phyloP scores from a whole-genome alignment of 2,797 vertebrate species.

The Fringilla coelebs region DNA sequence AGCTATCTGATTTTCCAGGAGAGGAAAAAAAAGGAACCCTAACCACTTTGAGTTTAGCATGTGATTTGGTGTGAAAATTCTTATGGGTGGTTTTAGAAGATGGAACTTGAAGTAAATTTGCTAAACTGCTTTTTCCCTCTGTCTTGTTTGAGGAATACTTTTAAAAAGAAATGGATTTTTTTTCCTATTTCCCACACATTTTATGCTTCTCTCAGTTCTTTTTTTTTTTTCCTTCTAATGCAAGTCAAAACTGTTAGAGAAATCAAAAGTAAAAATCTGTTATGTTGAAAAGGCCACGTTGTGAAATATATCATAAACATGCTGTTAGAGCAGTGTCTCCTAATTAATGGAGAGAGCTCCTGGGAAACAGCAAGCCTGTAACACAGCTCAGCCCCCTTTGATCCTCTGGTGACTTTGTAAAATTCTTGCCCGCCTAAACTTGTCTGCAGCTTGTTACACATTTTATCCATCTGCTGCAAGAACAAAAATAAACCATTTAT shows the following conservation, averaged over 20 bases:
- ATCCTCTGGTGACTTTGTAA: conserved; percentile 34
- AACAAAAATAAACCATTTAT: conserved; percentile 7
- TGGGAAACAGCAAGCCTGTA: conserved; percentile 32
- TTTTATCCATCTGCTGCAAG: conserved; percentile 44
- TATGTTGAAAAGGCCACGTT: conserved; percentile 24
- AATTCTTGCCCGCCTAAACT: neutral
- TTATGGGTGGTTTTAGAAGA: conserved; percentile 3
- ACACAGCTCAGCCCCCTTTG: conserved; percentile 18
- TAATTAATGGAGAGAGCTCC: conserved; percentile 47
- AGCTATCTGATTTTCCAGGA: conserved; percentile 8
- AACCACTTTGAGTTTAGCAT: neutral
- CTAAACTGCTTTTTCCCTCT: neutral
- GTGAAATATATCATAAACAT: conserved; percentile 12
- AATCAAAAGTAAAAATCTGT: conserved; percentile 18
- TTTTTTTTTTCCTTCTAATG: neutral
- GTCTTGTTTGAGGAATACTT: neutral
- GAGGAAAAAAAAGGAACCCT: neutral
- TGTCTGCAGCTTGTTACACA: conserved; percentile 38
- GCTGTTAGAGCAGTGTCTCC: neutral
- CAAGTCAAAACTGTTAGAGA: conserved; percentile 24
- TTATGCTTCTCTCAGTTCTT: neutral
- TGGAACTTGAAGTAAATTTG: neutral
- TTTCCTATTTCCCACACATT: neutral
- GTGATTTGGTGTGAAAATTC: neutral
- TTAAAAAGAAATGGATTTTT: conserved; percentile 8